phyloP scores from a whole-genome alignment of 2,888 invertebrate species.

The Pemphredon lugubris region DNA sequence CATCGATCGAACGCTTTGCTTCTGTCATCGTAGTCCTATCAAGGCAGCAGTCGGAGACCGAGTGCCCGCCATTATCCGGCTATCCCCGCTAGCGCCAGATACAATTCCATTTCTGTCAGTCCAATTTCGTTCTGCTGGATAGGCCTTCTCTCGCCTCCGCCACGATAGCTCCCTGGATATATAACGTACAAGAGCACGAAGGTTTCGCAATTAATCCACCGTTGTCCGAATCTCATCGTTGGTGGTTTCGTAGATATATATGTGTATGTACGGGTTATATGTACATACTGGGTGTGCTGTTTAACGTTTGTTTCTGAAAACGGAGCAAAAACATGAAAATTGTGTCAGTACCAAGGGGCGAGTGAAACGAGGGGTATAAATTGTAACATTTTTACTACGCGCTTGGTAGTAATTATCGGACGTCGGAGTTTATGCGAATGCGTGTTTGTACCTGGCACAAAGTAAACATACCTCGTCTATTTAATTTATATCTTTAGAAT shows the following conservation, averaged over 20 bases:
- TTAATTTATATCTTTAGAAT: too few species aligned
- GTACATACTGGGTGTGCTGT: too few species aligned
- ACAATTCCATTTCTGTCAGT: constrained; percentile 40
- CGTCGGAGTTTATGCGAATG: too few species aligned
- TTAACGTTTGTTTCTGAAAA: too few species aligned
- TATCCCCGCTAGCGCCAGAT: constrained; percentile 5
- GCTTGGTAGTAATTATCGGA: too few species aligned
- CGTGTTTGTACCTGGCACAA: too few species aligned
- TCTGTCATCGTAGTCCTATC: constrained; percentile 17
- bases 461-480: too few species aligned
- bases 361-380: too few species aligned
- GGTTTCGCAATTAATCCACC: constrained; percentile 49
- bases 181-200: constrained; percentile 21
- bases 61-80: constrained; percentile 27
- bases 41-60: constrained; percentile 6
- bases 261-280: not conserved
- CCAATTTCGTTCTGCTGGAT: constrained; percentile 24
- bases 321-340: too few species aligned
- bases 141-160: constrained; percentile 7
- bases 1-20: constrained; percentile 20
- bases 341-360: too few species aligned
- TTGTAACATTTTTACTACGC: too few species aligned
- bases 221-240: constrained; percentile 32
- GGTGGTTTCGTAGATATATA: constrained; percentile 20
- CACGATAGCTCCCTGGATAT: not conserved